These are phyloP conservation scores for Larimichthys crocea DNA, from an alignment of 2,113 vertebrate species.

Conservation along the genomic window DNA sequence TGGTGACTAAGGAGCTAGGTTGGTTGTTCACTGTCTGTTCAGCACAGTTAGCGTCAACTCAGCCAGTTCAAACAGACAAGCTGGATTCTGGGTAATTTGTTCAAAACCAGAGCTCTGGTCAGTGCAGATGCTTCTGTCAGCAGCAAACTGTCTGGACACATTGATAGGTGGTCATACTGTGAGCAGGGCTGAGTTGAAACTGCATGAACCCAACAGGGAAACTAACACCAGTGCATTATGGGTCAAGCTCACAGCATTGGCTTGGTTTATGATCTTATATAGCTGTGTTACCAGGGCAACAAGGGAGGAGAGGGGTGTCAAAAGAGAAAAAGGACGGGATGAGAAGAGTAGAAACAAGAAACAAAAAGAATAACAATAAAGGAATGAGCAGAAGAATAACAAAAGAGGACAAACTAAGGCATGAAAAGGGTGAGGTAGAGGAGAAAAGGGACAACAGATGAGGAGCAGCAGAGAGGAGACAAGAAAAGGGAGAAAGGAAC, in stretches of 20 bases:
- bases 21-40: constrained; percentile 68
- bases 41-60: constrained; percentile 72
- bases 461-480: constrained; percentile 82
- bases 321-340: background rate
- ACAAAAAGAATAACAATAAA: constrained; percentile 74
- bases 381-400: constrained; percentile 85
- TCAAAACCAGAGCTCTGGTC: background rate
- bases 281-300: constrained; percentile 49
- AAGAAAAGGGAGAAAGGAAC: constrained; percentile 87
- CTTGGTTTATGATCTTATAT: constrained; percentile 45
- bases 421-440: constrained; percentile 85
- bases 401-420: background rate
- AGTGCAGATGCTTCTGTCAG: background rate
- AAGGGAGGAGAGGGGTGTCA: background rate
- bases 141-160: constrained; percentile 4
- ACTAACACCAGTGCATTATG: constrained; percentile 72
- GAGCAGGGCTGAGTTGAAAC: constrained; percentile 70
- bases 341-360: background rate
- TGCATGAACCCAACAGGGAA: constrained; percentile 70
- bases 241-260: constrained; percentile 66
- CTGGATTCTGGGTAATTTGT: constrained; percentile 17
- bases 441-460: constrained; percentile 77
- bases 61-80: constrained; percentile 48
- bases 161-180: constrained; percentile 11
- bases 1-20: constrained; percentile 79